These are phyloP conservation scores for Peromyscus eremicus DNA, from an alignment of 2,797 vertebrate species.

Conservation along the genomic window DNA sequence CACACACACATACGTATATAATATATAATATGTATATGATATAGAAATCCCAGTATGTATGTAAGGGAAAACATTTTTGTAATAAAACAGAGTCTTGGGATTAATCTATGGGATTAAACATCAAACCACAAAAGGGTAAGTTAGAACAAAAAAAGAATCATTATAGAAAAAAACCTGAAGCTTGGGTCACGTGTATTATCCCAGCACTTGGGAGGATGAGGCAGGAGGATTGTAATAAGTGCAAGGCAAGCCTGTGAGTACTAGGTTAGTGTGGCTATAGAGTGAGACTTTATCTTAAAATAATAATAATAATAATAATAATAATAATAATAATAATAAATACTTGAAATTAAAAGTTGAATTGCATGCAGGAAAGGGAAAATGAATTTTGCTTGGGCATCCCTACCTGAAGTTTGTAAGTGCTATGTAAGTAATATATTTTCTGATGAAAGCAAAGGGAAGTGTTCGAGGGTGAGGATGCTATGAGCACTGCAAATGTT, in stretches of 20 bases:
- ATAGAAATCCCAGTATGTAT: not conserved
- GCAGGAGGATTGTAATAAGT: not conserved
- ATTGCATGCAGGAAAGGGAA: not conserved
- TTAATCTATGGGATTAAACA: constrained; percentile 51
- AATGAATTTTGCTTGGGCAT: not conserved
- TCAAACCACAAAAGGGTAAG: constrained; percentile 22
- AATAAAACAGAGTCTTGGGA: constrained; percentile 34
- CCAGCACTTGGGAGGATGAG: not conserved
- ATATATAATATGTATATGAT: not conserved
- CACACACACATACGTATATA: no score
- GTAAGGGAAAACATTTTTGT: constrained; percentile 33
- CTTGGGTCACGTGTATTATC: not conserved
- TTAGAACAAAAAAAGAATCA: not conserved
- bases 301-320: not conserved
- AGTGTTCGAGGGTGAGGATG: not conserved
- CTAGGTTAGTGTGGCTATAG: no score
- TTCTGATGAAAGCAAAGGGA: constrained; percentile 35
- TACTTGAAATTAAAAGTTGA: not conserved
- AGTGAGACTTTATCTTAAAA: not conserved
- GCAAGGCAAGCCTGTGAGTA: not conserved
- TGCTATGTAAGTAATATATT: constrained; percentile 38
- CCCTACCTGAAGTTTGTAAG: not conserved
- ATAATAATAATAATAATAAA: not conserved
- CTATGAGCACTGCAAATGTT: not conserved
- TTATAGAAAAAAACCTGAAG: not conserved